Conservation (phyloP, 2,888 invertebrate species). For the Myopa testacea region DNA sequence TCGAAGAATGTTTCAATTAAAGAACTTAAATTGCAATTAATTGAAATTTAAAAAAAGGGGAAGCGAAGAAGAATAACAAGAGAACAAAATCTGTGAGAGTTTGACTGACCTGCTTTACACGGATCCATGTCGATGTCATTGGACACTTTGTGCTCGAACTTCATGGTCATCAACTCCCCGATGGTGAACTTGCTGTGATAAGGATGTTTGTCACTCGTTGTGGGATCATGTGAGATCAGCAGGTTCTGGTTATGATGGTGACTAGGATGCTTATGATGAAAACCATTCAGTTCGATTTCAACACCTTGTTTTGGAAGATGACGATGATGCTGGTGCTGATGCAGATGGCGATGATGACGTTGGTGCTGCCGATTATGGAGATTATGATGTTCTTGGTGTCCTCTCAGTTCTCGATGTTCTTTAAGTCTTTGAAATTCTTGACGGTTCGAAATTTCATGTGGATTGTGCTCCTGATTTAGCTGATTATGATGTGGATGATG, state of each 20-base stretch:
- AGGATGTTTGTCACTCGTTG: slow-evolving; percentile 48
- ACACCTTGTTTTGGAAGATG: slow-evolving; percentile 35
- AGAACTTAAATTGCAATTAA: no score
- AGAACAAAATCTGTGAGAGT: no score
- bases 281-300: slow-evolving; percentile 6
- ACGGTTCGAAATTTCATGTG: slow-evolving; percentile 30
- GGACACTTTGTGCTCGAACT: slow-evolving; percentile 78
- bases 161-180: slow-evolving; percentile 75
- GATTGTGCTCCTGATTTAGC: slow-evolving; percentile 41
- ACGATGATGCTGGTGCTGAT: slow-evolving; percentile 46
- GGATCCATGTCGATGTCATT: slow-evolving; percentile 85
- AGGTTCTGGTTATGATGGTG: slow-evolving; percentile 17
- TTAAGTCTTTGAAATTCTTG: slow-evolving; percentile 34
- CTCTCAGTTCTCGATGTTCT: slow-evolving; percentile 36
- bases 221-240: slow-evolving; percentile 1
- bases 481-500: slow-evolving; percentile 34
- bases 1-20: no score
- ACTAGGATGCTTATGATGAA: slow-evolving; percentile 25
- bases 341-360: slow-evolving; percentile 45
- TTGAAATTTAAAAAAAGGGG: no score
- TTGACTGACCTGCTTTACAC: slow-evolving; percentile 84
- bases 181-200: slow-evolving; percentile 72
- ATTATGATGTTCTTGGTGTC: slow-evolving; percentile 29
- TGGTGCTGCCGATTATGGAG: slow-evolving; percentile 48
- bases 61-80: no score